A percentile compares a stretch with the other conserved stretches of the same genome.
Evolutionary conservation across 1,140 invertebrate genomes (phyloP).

Genomic region (Ectropis grisescens): DNA sequence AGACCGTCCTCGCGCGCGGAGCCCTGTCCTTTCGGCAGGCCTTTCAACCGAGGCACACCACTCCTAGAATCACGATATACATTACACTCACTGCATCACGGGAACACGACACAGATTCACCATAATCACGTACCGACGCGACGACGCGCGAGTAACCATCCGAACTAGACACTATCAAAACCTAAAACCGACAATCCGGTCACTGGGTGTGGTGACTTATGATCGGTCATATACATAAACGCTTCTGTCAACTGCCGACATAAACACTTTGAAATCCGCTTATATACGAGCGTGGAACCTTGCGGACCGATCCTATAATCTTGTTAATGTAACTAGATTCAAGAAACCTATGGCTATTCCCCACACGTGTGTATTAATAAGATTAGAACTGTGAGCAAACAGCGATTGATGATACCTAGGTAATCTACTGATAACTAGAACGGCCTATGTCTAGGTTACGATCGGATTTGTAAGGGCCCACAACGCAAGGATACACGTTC

Average conservation of each 20-base stretch:
- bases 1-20: slow-evolving; percentile 61
- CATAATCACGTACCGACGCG: slow-evolving; percentile 46
- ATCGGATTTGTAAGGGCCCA: slow-evolving; percentile 42
- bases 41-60: slow-evolving; percentile 69
- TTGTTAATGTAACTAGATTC: slow-evolving; percentile 71
- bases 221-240: slow-evolving; percentile 71
- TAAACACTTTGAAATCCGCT: slow-evolving; percentile 71
- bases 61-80: slow-evolving; percentile 63
- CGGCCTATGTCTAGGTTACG: slow-evolving; percentile 70
- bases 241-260: slow-evolving; percentile 71
- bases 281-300: slow-evolving; percentile 69
- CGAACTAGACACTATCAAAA: slow-evolving; percentile 62
- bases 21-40: slow-evolving; percentile 68
- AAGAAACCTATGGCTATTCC: slow-evolving; percentile 68
- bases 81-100: slow-evolving; percentile 53
- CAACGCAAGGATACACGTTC: slow-evolving; percentile 30
- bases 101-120: slow-evolving; percentile 27
- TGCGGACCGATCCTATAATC: slow-evolving; percentile 65
- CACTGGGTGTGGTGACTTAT: slow-evolving; percentile 72
- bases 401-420: slow-evolving; percentile 68
- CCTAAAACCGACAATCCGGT: slow-evolving; percentile 70
- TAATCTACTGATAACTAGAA: slow-evolving; percentile 71
- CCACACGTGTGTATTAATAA: slow-evolving; percentile 70
- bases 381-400: slow-evolving; percentile 70
- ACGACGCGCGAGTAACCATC: slow-evolving; percentile 60